These are phyloP conservation scores for Caenorhabditis sp. DNA, from an alignment of 2,888 invertebrate genomes.

Conservation along the genomic window DNA sequence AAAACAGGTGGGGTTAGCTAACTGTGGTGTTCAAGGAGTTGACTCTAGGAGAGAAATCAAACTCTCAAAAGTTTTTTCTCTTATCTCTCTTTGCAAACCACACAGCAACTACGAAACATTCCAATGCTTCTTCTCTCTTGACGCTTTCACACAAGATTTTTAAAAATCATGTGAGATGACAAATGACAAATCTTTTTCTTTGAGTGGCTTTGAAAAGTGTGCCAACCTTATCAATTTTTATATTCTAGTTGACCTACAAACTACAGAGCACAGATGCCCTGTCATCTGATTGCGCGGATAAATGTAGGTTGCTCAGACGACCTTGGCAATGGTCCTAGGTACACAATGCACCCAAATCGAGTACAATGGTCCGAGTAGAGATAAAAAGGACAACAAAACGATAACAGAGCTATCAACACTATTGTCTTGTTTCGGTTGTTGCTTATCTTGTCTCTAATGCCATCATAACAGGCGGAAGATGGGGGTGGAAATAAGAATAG, in stretches of 20 bases:
- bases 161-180: conserved; percentile 34
- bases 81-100: conserved; percentile 31
- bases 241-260: conserved; percentile 17
- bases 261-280: background rate
- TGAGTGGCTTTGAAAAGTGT: conserved; percentile 26
- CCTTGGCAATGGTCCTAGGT: background rate
- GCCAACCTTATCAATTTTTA: conserved; percentile 31
- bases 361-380: background rate
- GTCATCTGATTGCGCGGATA: background rate
- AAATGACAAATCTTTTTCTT: conserved; percentile 16
- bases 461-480: background rate
- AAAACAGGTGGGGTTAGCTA: too few species aligned
- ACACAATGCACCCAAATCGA: conserved; percentile 41
- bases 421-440: conserved; percentile 1
- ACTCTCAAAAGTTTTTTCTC: conserved; percentile 49
- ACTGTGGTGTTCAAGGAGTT: conserved; percentile 17
- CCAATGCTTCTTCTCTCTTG: background rate
- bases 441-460: conserved; percentile 28
- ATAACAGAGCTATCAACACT: background rate
- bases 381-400: conserved; percentile 1
- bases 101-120: conserved; percentile 9
- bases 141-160: conserved; percentile 19
- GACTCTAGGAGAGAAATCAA: conserved; percentile 27
- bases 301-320: conserved; percentile 19
- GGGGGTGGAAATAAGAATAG: conserved; percentile 10